Evolutionary conservation across 2,113 vertebrate genomes (phyloP).

Genomic region (Calidris pugnax): DNA sequence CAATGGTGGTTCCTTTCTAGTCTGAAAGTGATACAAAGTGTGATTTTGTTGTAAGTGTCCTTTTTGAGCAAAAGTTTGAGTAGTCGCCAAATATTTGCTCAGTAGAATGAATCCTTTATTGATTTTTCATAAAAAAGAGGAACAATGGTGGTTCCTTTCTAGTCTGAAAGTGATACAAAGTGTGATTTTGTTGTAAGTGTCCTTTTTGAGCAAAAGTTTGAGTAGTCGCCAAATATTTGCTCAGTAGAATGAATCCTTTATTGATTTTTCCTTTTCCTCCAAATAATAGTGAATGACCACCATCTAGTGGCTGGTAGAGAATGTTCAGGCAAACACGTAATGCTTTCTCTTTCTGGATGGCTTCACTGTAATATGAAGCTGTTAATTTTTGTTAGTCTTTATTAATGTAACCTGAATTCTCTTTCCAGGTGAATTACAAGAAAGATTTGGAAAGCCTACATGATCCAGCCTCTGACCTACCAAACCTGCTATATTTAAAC

Average conservation of each 20-base stretch:
- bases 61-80: conserved; percentile 9
- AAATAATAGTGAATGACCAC: conserved; percentile 63
- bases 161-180: neutral
- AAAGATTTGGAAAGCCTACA: conserved; percentile 77
- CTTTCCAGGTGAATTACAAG: conserved; percentile 89
- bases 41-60: neutral
- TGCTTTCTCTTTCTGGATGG: neutral
- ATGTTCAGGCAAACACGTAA: neutral
- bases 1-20: neutral
- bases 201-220: neutral
- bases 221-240: neutral
- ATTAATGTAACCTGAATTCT: conserved; percentile 39
- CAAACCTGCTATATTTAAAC: conserved; percentile 89
- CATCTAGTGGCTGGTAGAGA: conserved; percentile 72
- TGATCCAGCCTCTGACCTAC: conserved; percentile 78
- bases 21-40: neutral
- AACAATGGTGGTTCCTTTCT: neutral
- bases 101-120: neutral
- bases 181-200: neutral
- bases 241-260: neutral
- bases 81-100: conserved; percentile 1
- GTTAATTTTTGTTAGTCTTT: neutral
- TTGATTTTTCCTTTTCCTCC: neutral
- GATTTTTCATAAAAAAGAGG: neutral
- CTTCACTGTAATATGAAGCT: neutral